Conservation (phyloP, 2,797 vertebrate genomes). For the Centropyge bicolor region DNA sequence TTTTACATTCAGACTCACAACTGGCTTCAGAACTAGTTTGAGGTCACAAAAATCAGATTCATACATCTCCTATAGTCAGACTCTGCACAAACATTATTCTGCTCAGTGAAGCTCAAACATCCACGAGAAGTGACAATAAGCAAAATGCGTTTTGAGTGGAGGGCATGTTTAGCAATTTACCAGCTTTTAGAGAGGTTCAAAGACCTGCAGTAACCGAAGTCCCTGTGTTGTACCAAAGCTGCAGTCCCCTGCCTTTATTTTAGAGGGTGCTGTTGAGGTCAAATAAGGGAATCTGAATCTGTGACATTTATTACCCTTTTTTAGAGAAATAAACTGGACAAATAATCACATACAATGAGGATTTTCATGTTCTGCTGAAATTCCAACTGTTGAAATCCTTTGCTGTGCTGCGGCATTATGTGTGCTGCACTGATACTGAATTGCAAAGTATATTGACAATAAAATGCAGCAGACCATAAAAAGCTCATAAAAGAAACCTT, state of each 20-base stretch:
- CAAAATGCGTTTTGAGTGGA: neutral
- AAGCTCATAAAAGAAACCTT: slow-evolving; percentile 26
- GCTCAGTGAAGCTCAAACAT: neutral
- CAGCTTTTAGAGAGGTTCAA: neutral
- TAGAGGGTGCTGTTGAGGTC: slow-evolving; percentile 52
- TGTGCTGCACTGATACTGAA: slow-evolving; percentile 3
- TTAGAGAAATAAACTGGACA: slow-evolving; percentile 8
- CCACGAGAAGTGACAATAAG: neutral
- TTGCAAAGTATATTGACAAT: slow-evolving; percentile 10
- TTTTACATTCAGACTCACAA: neutral
- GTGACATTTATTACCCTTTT: slow-evolving; percentile 3
- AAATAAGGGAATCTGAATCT: slow-evolving; percentile 8
- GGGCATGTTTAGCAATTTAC: neutral
- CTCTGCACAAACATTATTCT: neutral
- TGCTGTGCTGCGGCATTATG: slow-evolving; percentile 9
- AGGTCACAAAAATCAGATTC: neutral
- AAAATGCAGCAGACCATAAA: slow-evolving; percentile 30
- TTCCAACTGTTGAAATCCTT: neutral
- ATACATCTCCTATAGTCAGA: neutral
- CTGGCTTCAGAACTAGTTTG: neutral
- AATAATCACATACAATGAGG: slow-evolving; percentile 21
- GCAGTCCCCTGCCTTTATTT: slow-evolving; percentile 28
- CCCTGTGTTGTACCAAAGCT: neutral
- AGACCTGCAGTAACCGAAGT: neutral
- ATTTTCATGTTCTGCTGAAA: neutral